Base-by-base conservation (phyloP, 1,140 invertebrate genomes). In the Pseudomyrmex pallidus region DNA sequence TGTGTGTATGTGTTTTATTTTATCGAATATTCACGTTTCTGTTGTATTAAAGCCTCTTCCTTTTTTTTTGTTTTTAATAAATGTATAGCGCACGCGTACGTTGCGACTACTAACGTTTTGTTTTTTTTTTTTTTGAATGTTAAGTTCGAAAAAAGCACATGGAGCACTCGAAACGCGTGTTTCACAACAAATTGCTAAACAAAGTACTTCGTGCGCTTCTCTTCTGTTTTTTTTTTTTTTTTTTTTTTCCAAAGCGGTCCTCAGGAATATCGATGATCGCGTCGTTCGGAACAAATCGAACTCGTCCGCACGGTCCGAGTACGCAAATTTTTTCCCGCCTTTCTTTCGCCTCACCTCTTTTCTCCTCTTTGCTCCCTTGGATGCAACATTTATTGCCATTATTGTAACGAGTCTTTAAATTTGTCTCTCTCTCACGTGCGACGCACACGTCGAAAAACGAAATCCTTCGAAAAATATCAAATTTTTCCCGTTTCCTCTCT, bases 211-310 rank as follows among this genome's bases (percentile, higher is more conserved):
- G 7, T 22, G 8, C 17, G 35, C 35, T 35, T 35, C 35, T 35
- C 35, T 74, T 15, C 52, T 77, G 83, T 48, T 10, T 35, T 7
- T 56, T 54, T 77, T 83, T 83, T 25, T 7, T 56, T 54, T 77
- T 85, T 83, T 25, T 20, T 46, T 52, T 66, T 56, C 17, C 66
- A 61, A 87, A 82, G 50, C 67, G 54, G 62, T 13, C n/a, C 52
- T 52, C 10, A 56, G 46, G 13, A 82, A 85, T 82, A 87, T 85
- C 77, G 72, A 86, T 78, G 74, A 67, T 25, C 61, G 46, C 22
- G 25, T 77, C 83, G 74, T 78, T 83, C 63, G 66, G 85, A 89
- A 88, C 84, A 86, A 90, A 90, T 90, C 83, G 85, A 85, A 87
- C 86, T 59, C 56, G 76, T 76, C 20, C 68, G 61, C 5, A 59